Conservation (phyloP, 1,140 invertebrate species). For the Solen grandis region DNA sequence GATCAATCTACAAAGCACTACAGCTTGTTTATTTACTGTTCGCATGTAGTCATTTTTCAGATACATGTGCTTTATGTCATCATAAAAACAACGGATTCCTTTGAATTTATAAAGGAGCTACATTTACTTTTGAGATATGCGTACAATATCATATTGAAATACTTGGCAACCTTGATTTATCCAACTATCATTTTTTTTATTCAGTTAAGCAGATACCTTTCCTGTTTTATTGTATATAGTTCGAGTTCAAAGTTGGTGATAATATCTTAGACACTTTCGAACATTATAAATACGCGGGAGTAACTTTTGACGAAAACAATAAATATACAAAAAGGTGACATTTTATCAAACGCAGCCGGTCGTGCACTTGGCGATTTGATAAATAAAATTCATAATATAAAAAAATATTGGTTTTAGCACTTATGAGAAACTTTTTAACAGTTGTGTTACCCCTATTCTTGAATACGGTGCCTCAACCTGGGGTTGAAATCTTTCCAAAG, state of each 20-base stretch:
- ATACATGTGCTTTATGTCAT: too few species aligned
- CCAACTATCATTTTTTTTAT: too few species aligned
- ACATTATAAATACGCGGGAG: conserved; percentile 32
- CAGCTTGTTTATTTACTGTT: too few species aligned
- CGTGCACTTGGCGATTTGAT: conserved; percentile 34
- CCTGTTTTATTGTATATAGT: too few species aligned
- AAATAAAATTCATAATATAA: conserved; percentile 19
- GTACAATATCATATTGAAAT: too few species aligned
- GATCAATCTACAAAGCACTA: too few species aligned
- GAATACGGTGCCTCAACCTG: conserved; percentile 54
- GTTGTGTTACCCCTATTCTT: conserved; percentile 35
- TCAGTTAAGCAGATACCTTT: too few species aligned
- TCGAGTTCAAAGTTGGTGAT: conserved; percentile 9
- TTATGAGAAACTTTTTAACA: conserved; percentile 41
- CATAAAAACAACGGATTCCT: too few species aligned
- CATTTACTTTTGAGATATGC: too few species aligned
- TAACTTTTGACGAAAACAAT: conserved; percentile 31
- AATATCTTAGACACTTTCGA: conserved; percentile 8
- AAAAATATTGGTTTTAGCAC: conserved; percentile 44
- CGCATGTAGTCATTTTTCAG: too few species aligned
- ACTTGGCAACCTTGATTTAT: too few species aligned
- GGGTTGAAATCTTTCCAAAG: conserved; percentile 17
- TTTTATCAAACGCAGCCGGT: conserved; percentile 6
- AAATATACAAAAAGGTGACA: conserved; percentile 13
- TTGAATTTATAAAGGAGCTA: too few species aligned